These are phyloP conservation scores for Ferrisia virgata DNA, from an alignment of 2,888 invertebrate genomes.

Conservation along the genomic window DNA sequence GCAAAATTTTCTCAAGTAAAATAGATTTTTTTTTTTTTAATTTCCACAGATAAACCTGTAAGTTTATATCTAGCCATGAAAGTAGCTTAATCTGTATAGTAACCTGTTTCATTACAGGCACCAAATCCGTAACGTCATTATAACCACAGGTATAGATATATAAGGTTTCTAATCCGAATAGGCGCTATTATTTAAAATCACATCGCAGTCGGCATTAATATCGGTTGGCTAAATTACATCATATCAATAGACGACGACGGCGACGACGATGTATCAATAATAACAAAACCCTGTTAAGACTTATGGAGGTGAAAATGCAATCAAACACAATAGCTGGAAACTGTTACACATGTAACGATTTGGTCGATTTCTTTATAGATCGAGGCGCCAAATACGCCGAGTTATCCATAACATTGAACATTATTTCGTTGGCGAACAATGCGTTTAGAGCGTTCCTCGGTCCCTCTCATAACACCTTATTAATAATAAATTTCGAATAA, in stretches of 20 bases:
- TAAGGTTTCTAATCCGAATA: not conserved
- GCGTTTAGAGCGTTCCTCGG: not conserved
- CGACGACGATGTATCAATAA: not conserved
- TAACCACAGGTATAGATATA: not conserved
- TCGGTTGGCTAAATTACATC: not conserved
- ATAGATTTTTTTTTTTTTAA: too few relatives aligned
- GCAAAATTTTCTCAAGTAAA: too few relatives aligned
- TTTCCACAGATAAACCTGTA: not conserved
- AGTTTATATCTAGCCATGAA: not conserved
- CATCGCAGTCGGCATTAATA: not conserved
- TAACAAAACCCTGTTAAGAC: not conserved
- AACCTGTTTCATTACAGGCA: not conserved
- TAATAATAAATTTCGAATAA: conserved; percentile 23
- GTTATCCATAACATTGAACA: conserved; percentile 13
- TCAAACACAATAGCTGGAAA: conserved; percentile 2
- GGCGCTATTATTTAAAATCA: conserved; percentile 19
- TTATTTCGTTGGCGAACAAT: conserved; percentile 20
- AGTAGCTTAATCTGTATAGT: not conserved
- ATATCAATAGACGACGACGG: not conserved
- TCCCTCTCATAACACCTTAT: not conserved
- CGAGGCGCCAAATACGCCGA: conserved; percentile 11
- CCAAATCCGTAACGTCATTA: not conserved
- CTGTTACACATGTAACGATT: not conserved
- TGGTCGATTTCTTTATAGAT: not conserved
- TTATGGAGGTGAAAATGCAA: not conserved